Evolutionary conservation across 92 coral and sea anemone species (phyloP).

Genomic region (Plumapathes pennacea): DNA sequence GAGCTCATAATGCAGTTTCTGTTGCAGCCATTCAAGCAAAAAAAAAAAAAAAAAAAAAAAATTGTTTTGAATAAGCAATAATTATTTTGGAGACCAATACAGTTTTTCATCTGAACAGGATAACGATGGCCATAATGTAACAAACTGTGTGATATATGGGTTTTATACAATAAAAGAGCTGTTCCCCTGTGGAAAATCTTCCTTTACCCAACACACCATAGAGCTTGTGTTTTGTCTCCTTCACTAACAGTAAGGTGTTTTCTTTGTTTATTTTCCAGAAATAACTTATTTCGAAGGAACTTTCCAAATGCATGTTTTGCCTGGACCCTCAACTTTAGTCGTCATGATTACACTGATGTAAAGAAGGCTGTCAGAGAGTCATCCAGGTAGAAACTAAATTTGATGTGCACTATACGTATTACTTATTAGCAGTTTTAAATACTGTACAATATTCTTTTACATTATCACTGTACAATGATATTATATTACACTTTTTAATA

Average conservation of each 20-base stretch:
- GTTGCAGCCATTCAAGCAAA: too few relatives aligned
- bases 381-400: constrained; percentile 45
- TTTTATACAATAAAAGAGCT: too few relatives aligned
- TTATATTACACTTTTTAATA: not conserved
- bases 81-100: not conserved
- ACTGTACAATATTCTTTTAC: not conserved
- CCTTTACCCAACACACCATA: too few relatives aligned
- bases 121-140: not conserved
- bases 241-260: not conserved
- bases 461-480: not conserved
- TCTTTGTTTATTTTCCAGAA: constrained; percentile 19
- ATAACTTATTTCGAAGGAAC: constrained; percentile 80
- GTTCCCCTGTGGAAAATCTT: too few relatives aligned
- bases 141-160: not conserved
- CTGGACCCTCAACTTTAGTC: constrained; percentile 43
- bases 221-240: too few relatives aligned
- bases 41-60: too few relatives aligned
- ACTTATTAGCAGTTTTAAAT: too few relatives aligned
- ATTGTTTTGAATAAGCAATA: too few relatives aligned
- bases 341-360: constrained; percentile 48
- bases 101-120: not conserved
- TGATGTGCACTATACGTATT: not conserved
- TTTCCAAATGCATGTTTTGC: constrained; percentile 72
- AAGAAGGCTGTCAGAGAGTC: constrained; percentile 68
- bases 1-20: too few relatives aligned